phyloP scores from a whole-genome alignment of 2,888 invertebrate genomes.

The Onchidella celtica region DNA sequence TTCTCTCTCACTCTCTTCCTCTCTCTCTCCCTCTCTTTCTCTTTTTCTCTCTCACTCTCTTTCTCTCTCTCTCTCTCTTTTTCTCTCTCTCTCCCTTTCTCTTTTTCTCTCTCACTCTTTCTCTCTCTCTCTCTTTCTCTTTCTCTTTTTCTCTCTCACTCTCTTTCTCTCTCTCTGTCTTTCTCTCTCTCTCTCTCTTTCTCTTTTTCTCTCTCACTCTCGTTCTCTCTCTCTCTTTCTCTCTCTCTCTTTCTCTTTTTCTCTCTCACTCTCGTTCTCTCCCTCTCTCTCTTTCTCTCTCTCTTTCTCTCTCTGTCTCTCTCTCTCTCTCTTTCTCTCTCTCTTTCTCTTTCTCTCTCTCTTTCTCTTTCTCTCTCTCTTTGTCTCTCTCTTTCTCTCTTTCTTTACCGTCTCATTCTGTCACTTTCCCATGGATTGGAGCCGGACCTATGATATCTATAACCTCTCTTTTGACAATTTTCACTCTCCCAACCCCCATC shows the following conservation, averaged over 20 bases:
- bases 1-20: no score
- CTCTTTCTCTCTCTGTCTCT: neutral
- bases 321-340: neutral
- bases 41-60: neutral
- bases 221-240: constrained; percentile 2
- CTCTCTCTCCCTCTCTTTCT: neutral
- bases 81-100: neutral
- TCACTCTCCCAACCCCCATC: no score
- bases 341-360: constrained; percentile 16
- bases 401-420: neutral
- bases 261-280: neutral
- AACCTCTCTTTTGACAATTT: no score
- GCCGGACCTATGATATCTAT: no score
- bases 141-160: neutral
- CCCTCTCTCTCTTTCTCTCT: neutral
- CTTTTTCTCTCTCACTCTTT: no score
- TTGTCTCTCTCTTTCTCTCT: constrained; percentile 2
- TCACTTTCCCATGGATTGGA: no score
- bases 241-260: neutral
- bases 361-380: constrained; percentile 19
- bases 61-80: neutral
- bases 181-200: constrained; percentile 11
- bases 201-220: constrained; percentile 28
- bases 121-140: neutral
- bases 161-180: neutral